These are phyloP conservation scores for Eulemur coronatus DNA, from an alignment of 2,797 vertebrate genomes.

Conservation along the genomic window DNA sequence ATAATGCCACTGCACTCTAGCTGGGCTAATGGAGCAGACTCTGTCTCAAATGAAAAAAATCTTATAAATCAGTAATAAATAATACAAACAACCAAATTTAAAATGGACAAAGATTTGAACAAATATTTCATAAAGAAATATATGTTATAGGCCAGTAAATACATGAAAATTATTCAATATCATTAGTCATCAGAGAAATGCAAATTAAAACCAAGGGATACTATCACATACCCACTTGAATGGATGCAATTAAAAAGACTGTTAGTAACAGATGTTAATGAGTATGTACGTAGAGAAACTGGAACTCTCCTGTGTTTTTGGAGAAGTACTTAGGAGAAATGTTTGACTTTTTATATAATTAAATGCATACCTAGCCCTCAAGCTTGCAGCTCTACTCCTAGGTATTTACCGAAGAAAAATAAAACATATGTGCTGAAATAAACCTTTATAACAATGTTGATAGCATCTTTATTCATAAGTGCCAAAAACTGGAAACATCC, in stretches of 20 bases:
- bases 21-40: no score
- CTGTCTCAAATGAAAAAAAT: background rate
- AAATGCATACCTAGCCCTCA: background rate
- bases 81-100: background rate
- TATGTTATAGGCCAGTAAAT: background rate
- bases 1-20: no score
- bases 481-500: background rate
- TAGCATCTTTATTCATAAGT: background rate
- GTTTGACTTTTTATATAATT: background rate
- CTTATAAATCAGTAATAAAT: background rate
- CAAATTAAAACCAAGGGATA: background rate
- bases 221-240: background rate
- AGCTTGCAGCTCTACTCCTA: background rate
- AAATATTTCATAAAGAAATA: background rate
- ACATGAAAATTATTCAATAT: background rate
- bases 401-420: background rate
- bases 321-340: background rate
- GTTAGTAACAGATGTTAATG: background rate
- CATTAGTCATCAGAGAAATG: background rate
- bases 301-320: background rate
- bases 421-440: background rate
- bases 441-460: background rate
- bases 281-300: background rate
- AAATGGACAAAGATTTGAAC: background rate
- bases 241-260: background rate